These are phyloP conservation scores for Pocillopora damicornis DNA, from an alignment of 64 coral and sea anemone species.

Conservation along the genomic window DNA sequence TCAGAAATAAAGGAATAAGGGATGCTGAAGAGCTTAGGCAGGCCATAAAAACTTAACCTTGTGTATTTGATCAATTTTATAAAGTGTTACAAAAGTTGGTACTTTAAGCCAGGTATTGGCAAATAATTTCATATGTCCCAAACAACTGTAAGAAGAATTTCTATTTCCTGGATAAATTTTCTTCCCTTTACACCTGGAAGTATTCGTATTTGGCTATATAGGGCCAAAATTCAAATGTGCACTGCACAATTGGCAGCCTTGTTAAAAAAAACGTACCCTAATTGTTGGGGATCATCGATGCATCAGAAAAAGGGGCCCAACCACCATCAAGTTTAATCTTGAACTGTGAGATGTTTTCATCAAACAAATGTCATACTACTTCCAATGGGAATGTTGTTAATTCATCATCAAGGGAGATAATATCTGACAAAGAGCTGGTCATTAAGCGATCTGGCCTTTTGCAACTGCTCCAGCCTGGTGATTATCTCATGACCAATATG, in stretches of 20 bases:
- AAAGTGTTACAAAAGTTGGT: no score
- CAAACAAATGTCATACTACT: no score
- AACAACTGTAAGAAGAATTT: no score
- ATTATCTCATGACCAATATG: no score
- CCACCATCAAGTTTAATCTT: conserved; percentile 48
- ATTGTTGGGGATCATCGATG: conserved; percentile 48
- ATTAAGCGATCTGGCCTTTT: conserved; percentile 33
- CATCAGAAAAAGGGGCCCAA: conserved; percentile 40
- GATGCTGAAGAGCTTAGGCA: background rate
- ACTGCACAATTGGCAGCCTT: conserved; percentile 19
- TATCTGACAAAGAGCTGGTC: conserved; percentile 39
- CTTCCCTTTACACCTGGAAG: no score
- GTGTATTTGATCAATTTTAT: no score
- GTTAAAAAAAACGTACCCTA: conserved; percentile 4
- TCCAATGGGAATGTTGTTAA: background rate
- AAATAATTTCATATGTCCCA: no score
- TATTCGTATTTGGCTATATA: conserved; percentile 22
- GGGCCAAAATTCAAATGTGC: conserved; percentile 34
- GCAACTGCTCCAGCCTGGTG: conserved; percentile 22
- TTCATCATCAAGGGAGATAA: background rate
- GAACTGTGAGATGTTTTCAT: no score
- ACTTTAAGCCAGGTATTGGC: no score
- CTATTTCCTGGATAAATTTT: no score
- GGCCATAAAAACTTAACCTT: no score
- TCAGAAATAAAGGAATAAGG: conserved; percentile 5